Evolutionary conservation across 2,888 invertebrate genomes (phyloP).

Genomic region (Hypselothyrea guttata): DNA sequence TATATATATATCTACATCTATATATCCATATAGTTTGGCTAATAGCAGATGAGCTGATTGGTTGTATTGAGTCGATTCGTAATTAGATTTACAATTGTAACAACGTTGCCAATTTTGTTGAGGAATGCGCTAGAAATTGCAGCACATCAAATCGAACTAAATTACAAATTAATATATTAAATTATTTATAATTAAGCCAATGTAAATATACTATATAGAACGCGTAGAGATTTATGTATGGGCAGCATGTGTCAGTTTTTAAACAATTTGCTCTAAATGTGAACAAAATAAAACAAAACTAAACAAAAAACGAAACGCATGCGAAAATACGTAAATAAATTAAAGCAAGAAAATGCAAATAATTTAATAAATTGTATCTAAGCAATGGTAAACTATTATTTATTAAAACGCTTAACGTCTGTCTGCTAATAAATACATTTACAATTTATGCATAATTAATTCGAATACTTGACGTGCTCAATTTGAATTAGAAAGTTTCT

Average conservation of each 20-base stretch:
- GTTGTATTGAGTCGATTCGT: conserved; percentile 58
- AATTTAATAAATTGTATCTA: conserved; percentile 46
- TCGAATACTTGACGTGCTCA: conserved; percentile 58
- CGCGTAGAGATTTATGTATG: conserved; percentile 35
- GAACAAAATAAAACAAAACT: conserved; percentile 39
- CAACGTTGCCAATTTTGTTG: conserved; percentile 69
- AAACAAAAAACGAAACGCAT: too few relatives aligned
- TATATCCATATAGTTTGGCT: too few relatives aligned
- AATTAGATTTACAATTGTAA: conserved; percentile 46
- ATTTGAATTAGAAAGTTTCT: conserved; percentile 41
- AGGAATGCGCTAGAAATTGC: conserved; percentile 17
- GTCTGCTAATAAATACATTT: conserved; percentile 48
- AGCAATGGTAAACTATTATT: conserved; percentile 53
- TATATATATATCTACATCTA: conserved; percentile 7
- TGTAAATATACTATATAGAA: conserved; percentile 40
- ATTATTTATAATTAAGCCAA: conserved; percentile 61
- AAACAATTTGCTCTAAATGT: conserved; percentile 56
- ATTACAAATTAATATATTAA: conserved; percentile 38
- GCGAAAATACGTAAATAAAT: conserved; percentile 46
- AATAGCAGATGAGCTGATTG: conserved; percentile 44
- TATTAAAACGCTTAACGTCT: conserved; percentile 55
- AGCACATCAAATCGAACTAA: conserved; percentile 38
- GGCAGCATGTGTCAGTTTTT: conserved; percentile 50
- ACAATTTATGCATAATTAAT: conserved; percentile 34
- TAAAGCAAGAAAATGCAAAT: conserved; percentile 18